A percentile compares a stretch with the other conserved stretches of the same genome.
Evolutionary conservation across 92 coral and sea anemone species (phyloP).

Genomic region (Zoanthus solanderi): DNA sequence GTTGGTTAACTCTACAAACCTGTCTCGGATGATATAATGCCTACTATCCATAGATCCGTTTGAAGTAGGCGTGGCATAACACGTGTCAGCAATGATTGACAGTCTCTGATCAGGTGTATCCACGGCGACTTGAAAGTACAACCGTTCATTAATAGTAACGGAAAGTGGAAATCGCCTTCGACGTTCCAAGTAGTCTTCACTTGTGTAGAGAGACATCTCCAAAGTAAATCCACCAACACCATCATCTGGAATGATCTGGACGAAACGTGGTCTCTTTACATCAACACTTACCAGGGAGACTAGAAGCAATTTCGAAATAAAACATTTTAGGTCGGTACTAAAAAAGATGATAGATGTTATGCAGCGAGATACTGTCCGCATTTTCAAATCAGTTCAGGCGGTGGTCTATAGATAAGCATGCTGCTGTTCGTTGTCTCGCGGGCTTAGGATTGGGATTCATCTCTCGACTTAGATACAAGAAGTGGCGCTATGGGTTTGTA

Average conservation of each 20-base stretch:
- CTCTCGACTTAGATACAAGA: too few species aligned
- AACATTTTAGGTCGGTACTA: not conserved
- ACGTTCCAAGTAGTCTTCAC: constrained; percentile 29
- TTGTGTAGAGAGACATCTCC: constrained; percentile 20
- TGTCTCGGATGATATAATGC: constrained; percentile 35
- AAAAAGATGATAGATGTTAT: too few species aligned
- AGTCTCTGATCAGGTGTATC: constrained; percentile 43
- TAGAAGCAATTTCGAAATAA: not conserved
- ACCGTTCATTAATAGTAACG: constrained; percentile 30
- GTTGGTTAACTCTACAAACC: not conserved
- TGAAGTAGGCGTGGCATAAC: constrained; percentile 47
- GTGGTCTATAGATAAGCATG: not conserved
- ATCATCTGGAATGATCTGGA: constrained; percentile 28
- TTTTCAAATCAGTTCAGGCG: not conserved
- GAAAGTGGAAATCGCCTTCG: constrained; percentile 20
- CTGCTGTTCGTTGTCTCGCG: not conserved
- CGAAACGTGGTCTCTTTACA: constrained; percentile 23
- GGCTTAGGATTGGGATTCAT: too few species aligned
- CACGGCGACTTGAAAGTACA: constrained; percentile 44
- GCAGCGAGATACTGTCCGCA: too few species aligned
- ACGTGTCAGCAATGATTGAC: constrained; percentile 43
- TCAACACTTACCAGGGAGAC: constrained; percentile 36
- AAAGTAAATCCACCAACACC: constrained; percentile 36
- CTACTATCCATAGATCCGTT: not conserved
- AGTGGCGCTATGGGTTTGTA: too few species aligned